Conservation (phyloP, 2,888 invertebrate genomes). For the Philhelius pedissequus region DNA sequence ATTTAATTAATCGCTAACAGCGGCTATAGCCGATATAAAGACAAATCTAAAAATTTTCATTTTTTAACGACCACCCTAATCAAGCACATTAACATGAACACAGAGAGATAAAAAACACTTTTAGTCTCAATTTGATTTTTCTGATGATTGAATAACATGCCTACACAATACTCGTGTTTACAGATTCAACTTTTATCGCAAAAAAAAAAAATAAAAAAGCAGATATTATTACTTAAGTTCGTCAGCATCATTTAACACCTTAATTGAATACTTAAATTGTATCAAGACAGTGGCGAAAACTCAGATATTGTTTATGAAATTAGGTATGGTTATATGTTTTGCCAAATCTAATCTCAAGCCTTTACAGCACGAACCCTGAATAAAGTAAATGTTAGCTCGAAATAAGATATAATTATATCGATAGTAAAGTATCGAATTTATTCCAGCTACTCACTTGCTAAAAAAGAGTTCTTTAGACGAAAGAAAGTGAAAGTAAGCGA, state of each 20-base stretch:
- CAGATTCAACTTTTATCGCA: not conserved
- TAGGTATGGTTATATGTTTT: not conserved
- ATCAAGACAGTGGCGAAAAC: not conserved
- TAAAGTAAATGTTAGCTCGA: not conserved
- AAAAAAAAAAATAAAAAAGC: not conserved
- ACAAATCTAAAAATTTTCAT: too few species aligned
- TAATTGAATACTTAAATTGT: not conserved
- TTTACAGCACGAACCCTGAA: not conserved
- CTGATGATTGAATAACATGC: too few species aligned
- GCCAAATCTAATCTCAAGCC: not conserved
- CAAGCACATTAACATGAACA: too few species aligned
- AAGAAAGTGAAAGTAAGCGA: not conserved
- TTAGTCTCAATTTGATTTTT: too few species aligned
- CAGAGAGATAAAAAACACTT: too few species aligned
- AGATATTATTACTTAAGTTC: not conserved
- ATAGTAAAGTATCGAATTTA: not conserved
- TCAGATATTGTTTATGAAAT: not conserved
- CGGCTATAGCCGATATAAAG: too few species aligned
- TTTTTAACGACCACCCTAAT: too few species aligned
- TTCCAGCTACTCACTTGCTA: not conserved
- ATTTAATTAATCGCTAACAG: too few species aligned
- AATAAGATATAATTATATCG: not conserved
- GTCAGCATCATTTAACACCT: not conserved
- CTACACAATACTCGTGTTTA: too few species aligned
- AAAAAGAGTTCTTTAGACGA: not conserved